Evolutionary conservation across 2,113 vertebrate species (phyloP).

Genomic region (Megaptera novaeangliae): DNA sequence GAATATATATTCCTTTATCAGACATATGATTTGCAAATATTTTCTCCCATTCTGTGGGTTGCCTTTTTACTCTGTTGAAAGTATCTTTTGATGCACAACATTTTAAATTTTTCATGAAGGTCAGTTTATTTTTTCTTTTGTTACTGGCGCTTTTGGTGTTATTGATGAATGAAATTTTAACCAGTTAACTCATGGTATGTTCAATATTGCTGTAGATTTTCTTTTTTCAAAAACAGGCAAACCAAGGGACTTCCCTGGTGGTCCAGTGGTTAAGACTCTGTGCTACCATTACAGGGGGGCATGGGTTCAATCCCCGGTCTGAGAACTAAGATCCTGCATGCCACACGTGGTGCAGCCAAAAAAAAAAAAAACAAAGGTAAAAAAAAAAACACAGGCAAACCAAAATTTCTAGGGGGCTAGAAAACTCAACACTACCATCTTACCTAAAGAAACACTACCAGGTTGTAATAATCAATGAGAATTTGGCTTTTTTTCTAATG

Average conservation of each 20-base stretch:
- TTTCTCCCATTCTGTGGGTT: background rate
- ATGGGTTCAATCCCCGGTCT: background rate
- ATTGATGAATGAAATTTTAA: background rate
- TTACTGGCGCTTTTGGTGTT: background rate
- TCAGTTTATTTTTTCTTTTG: background rate
- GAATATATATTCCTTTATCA: background rate
- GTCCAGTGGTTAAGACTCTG: background rate
- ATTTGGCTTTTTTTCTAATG: constrained; percentile 66
- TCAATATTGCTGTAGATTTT: background rate
- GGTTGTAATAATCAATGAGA: constrained; percentile 69
- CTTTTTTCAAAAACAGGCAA: background rate
- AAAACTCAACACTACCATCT: constrained; percentile 57
- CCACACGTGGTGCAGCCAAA: too few species aligned
- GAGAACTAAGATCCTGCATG: background rate
- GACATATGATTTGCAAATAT: background rate
- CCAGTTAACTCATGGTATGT: background rate
- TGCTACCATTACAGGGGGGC: background rate
- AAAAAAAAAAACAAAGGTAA: background rate
- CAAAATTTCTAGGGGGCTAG: constrained; percentile 23
- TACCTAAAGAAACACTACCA: constrained; percentile 61
- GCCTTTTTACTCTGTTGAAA: background rate
- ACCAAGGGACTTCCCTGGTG: background rate
- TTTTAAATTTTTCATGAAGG: background rate
- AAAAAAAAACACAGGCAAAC: background rate
- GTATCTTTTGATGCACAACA: background rate